These are phyloP conservation scores for Nasonia vitripennis DNA, from an alignment of 1,140 invertebrate genomes.

Conservation along the genomic window DNA sequence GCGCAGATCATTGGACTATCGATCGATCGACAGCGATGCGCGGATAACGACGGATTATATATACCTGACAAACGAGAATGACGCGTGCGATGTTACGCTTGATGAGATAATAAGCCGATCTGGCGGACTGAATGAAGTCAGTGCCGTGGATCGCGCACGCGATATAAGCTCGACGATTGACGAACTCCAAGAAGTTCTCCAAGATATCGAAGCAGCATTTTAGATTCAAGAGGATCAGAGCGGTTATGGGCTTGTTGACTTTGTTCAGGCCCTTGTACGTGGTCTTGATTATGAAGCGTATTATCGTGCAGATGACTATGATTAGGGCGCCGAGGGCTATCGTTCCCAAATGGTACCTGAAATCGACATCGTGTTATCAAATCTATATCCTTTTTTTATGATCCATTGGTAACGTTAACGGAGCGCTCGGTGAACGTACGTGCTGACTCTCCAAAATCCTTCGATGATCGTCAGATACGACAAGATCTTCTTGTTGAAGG, in stretches of 20 bases:
- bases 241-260: background rate
- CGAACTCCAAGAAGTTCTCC: background rate
- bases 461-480: background rate
- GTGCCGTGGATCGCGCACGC: conserved; percentile 7
- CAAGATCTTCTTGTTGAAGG: conserved; percentile 14
- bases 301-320: background rate
- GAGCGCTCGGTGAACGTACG: background rate
- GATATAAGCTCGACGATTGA: background rate
- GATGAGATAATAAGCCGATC: background rate
- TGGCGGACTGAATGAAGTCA: background rate
- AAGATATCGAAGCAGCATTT: background rate
- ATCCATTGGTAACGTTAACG: too few species aligned
- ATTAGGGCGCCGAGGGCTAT: background rate
- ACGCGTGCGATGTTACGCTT: background rate
- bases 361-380: background rate
- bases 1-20: background rate
- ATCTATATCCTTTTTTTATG: background rate
- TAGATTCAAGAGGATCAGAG: background rate
- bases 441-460: conserved; percentile 7
- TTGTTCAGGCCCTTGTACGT: background rate
- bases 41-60: background rate
- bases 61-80: background rate
- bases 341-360: conserved; percentile 18
- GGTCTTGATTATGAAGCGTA: background rate
- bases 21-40: background rate